Conservation (phyloP, 1,140 invertebrate genomes). For the Portunus trituberculatus region DNA sequence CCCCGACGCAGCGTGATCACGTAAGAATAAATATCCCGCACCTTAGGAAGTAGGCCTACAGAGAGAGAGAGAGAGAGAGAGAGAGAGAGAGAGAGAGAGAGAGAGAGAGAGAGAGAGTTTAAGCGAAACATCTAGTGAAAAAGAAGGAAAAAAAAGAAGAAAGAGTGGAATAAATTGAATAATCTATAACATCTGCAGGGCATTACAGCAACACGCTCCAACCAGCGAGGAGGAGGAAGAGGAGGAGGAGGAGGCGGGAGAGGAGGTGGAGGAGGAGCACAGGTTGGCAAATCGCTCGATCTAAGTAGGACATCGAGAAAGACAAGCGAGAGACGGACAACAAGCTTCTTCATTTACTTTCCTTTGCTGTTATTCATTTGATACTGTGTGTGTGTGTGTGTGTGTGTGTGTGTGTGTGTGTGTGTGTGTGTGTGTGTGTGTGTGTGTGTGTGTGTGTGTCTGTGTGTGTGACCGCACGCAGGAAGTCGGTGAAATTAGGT, state of each 20-base stretch:
- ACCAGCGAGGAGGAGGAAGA: neutral
- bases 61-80: conserved; percentile 5
- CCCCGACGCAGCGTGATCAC: neutral
- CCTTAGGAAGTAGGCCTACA: neutral
- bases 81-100: conserved; percentile 37
- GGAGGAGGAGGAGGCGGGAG: neutral
- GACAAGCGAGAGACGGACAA: neutral
- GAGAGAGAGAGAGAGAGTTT: conserved; percentile 8
- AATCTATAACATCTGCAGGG: conserved; percentile 6
- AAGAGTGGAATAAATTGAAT: conserved; percentile 24
- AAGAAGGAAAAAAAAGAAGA: neutral
- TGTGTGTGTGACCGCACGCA: neutral
- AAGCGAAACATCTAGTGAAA: neutral
- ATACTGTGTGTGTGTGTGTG: neutral
- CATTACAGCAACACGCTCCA: conserved; percentile 20
- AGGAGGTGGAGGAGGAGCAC: conserved; percentile 21
- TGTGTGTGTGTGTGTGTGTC: conserved; percentile 8
- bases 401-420: conserved; percentile 20
- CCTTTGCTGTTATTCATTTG: neutral
- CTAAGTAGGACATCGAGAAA: conserved; percentile 3
- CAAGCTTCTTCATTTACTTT: neutral
- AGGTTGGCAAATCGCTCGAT: conserved; percentile 30
- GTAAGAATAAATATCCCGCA: conserved; percentile 2
- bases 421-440: conserved; percentile 20
- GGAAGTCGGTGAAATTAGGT: conserved; percentile 11